Conservation (phyloP, 2,113 vertebrate species). For the Gorilla gorilla region DNA sequence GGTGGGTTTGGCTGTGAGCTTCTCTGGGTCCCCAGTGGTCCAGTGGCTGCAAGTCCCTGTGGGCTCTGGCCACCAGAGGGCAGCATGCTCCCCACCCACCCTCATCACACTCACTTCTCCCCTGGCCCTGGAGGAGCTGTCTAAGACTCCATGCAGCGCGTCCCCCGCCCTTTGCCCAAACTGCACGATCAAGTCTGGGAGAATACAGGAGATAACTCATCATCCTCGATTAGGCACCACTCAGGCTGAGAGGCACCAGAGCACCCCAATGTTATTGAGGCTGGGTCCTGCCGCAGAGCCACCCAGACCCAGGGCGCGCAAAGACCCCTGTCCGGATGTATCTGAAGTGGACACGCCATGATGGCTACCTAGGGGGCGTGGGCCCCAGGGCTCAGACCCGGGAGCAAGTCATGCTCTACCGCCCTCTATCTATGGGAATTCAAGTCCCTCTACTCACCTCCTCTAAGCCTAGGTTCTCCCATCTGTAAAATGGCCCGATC, state of each 20-base stretch:
- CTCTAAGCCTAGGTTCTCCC: not conserved
- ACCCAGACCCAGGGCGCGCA: not conserved
- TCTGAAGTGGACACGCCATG: not conserved
- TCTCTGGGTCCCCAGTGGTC: not conserved
- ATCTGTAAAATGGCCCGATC: not conserved
- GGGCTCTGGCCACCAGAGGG: constrained; percentile 4
- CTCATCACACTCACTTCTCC: not conserved
- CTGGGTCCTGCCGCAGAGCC: not conserved
- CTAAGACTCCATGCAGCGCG: fast-evolving
- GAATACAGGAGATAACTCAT: not conserved
- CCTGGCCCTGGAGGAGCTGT: too few relatives aligned
- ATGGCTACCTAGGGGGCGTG: not conserved
- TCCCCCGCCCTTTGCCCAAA: not conserved
- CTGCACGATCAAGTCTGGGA: not conserved
- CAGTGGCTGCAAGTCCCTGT: not conserved
- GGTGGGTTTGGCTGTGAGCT: too few relatives aligned
- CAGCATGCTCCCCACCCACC: not conserved
- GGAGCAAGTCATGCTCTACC: not conserved
- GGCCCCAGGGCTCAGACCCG: not conserved
- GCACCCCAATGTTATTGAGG: not conserved
- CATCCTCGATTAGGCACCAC: not conserved
- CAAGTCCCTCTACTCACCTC: not conserved
- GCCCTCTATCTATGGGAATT: not conserved
- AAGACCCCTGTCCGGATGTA: not conserved
- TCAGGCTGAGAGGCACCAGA: not conserved